phyloP scores from a whole-genome alignment of 2,888 invertebrate genomes.

The Euspilapteryx auroguttella region DNA sequence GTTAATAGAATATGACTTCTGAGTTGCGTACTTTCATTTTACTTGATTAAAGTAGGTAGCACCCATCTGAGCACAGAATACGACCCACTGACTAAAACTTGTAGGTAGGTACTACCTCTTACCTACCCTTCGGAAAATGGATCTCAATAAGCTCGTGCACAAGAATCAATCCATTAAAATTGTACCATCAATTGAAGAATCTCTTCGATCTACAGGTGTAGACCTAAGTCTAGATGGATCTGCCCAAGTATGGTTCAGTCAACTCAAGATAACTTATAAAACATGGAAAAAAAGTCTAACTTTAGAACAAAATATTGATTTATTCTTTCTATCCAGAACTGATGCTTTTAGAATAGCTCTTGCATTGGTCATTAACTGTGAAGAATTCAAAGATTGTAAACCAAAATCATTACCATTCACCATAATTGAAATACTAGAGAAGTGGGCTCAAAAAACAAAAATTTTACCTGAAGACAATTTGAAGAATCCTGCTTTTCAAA shows the following conservation, averaged over 20 bases:
- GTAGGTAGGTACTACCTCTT: no score
- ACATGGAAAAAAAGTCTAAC: conserved; percentile 60
- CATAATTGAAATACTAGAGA: conserved; percentile 64
- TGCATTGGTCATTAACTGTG: conserved; percentile 61
- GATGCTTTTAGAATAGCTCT: conserved; percentile 65
- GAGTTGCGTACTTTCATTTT: no score
- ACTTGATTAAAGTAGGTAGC: no score
- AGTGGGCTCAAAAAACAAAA: conserved; percentile 37
- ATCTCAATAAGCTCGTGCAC: conserved; percentile 25
- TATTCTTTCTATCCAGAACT: conserved; percentile 44
- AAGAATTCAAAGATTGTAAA: conserved; percentile 66
- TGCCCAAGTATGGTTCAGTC: conserved; percentile 32
- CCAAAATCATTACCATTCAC: conserved; percentile 63
- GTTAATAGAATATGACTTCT: no score
- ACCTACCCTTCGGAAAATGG: no score
- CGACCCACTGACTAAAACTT: no score
- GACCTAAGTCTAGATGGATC: conserved; percentile 39
- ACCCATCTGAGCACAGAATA: no score
- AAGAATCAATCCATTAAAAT: conserved; percentile 45
- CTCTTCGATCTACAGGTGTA: conserved; percentile 29
- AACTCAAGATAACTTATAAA: conserved; percentile 40
- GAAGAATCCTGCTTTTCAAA: conserved; percentile 73
- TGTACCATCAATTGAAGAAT: conserved; percentile 46
- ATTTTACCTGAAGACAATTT: conserved; percentile 46
- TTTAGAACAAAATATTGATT: conserved; percentile 43